phyloP scores from a whole-genome alignment of 2,113 vertebrate genomes.

The Genyomyrus donnyi region DNA sequence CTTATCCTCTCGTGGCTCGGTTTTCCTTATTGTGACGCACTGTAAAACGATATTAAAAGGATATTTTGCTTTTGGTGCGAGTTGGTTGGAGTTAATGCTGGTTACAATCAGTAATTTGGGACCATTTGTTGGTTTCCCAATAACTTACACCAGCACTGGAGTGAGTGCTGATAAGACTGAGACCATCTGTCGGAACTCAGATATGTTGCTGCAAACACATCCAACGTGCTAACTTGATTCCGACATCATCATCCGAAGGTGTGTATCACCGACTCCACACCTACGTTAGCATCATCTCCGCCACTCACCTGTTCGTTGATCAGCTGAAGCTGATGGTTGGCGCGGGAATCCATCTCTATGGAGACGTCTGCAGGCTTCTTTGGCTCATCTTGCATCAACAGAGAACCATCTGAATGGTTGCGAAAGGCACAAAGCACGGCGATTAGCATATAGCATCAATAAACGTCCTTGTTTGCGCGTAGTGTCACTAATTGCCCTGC shows the following conservation, averaged over 20 bases:
- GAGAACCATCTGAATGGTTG: slow-evolving; percentile 61
- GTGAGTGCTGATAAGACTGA: neutral
- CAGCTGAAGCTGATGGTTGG: slow-evolving; percentile 79
- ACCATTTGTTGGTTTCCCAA: too few species aligned
- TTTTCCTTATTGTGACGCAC: too few species aligned
- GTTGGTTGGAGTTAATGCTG: too few species aligned
- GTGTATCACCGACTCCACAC: neutral
- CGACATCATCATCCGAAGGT: neutral
- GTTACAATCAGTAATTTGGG: too few species aligned
- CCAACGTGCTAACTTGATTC: neutral
- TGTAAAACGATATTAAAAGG: too few species aligned
- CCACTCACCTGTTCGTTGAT: slow-evolving; percentile 78
- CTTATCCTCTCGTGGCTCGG: too few species aligned
- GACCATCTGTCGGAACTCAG: neutral
- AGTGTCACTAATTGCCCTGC: neutral
- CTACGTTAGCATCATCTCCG: neutral
- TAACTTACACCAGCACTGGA: too few species aligned
- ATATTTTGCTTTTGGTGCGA: too few species aligned
- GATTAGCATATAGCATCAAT: neutral
- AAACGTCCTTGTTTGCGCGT: neutral
- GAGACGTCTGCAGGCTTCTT: slow-evolving; percentile 68
- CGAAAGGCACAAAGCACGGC: neutral
- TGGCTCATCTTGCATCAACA: slow-evolving; percentile 78
- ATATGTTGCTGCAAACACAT: neutral
- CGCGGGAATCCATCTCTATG: slow-evolving; percentile 77